These are phyloP conservation scores for Microtus oregoni DNA, from an alignment of 2,113 vertebrate species.

Conservation along the genomic window DNA sequence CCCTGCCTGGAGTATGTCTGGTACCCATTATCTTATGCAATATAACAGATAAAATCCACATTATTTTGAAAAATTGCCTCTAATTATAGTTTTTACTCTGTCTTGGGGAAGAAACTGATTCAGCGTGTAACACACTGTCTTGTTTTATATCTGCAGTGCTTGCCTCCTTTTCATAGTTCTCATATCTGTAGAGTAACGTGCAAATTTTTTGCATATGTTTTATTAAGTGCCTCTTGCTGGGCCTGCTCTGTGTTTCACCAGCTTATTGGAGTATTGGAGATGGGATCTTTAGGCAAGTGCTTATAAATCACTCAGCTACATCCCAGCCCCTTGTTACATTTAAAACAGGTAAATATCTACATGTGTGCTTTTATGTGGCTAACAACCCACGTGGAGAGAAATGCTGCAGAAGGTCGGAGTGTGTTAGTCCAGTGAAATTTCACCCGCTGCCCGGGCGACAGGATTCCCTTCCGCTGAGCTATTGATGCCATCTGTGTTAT, in stretches of 20 bases:
- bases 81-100: background rate
- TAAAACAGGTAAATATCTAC: background rate
- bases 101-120: background rate
- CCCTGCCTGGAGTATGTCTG: background rate
- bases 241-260: background rate
- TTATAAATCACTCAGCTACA: background rate
- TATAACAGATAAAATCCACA: background rate
- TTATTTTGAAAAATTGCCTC: conserved; percentile 10
- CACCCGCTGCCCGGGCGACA: too few relatives aligned
- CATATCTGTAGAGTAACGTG: background rate
- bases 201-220: background rate
- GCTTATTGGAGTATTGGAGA: background rate
- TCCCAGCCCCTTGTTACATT: background rate
- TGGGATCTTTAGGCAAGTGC: background rate
- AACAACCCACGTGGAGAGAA: background rate
- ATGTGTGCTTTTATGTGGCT: background rate
- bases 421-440: background rate
- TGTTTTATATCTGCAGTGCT: background rate
- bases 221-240: background rate
- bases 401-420: background rate
- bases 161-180: background rate
- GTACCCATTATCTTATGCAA: background rate
- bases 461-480: background rate
- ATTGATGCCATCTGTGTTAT: background rate
- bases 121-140: background rate